Base-by-base conservation (phyloP, 2,888 invertebrate species). In the Exephanes ischioxanthus region DNA sequence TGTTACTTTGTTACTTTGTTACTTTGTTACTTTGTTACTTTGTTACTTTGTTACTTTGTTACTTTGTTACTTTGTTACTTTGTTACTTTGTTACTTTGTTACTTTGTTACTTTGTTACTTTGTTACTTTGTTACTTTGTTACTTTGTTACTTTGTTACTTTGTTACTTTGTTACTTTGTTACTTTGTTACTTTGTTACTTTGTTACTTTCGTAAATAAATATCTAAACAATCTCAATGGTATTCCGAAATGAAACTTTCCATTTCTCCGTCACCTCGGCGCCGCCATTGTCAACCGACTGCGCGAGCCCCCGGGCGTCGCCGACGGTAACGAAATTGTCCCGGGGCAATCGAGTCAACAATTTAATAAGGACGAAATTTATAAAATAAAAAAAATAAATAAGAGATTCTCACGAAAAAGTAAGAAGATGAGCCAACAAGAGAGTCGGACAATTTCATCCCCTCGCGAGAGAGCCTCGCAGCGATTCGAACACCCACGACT, bases 351-450 rank as follows among this genome's bases (percentile, higher is more conserved):
- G 66, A n/a, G 33, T 37, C 66, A 14, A 33, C 33, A 72, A 72
- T 72, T 72, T 55, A n/a, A 55, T 41, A 33, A 58, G 58, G 58
- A 58, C n/a, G 26, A 72, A 55, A 72, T 55, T 72, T 14, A 19
- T 14, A 2, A 37, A 9, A 37, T 16, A n/a, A 30, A 33, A n/a
- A 71, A 33, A 71, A n/a, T n/a, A 71, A 71, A 53, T n/a, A 55
- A 19, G 33, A 48, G 45, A 53, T 6, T 11, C 33, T n/a, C 4
- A 11, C 9, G 9, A 41, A 41, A 41, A 41, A 41, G 7, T 41
- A 41, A 41, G 9, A n/a, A 30, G 33, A 14, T 11, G 37, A 72
- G 33, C 33, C 7, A 9, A 61, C 11, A 14, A 1, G 26, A 22
- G 41, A 45, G 9, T 7, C 14, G 19, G n/a, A 68, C n/a, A 53